phyloP scores from a whole-genome alignment of 2,113 vertebrate genomes.

The Triplophysa tibetana region DNA sequence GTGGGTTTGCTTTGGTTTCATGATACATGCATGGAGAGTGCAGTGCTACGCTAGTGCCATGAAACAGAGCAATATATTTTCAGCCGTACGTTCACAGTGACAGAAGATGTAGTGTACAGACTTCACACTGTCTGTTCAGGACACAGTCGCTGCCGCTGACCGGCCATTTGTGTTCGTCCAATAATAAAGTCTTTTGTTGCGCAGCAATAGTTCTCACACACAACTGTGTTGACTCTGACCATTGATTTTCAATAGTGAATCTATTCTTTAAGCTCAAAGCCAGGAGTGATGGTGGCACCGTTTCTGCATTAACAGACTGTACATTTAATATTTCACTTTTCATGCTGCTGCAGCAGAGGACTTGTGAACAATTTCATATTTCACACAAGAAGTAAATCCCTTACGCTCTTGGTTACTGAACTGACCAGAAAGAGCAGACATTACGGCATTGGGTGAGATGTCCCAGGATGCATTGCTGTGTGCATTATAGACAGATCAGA shows the following conservation, averaged over 20 bases:
- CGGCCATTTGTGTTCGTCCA: slow-evolving; percentile 22
- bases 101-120: not conserved
- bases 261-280: slow-evolving; percentile 26
- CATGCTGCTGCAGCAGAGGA: not conserved
- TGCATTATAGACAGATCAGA: slow-evolving; percentile 31
- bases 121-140: not conserved
- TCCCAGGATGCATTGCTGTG: slow-evolving; percentile 20
- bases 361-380: slow-evolving; percentile 17
- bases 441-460: not conserved
- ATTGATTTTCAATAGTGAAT: slow-evolving; percentile 35
- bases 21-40: not conserved
- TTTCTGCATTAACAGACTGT: slow-evolving; percentile 18
- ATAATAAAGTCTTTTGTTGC: slow-evolving; percentile 34
- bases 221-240: not conserved
- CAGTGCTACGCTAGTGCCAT: not conserved
- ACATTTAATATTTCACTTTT: slow-evolving; percentile 9
- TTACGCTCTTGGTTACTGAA: not conserved
- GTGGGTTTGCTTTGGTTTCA: not conserved
- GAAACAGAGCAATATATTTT: not conserved
- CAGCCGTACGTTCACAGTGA: not conserved
- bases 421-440: not conserved
- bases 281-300: not conserved
- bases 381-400: not conserved
- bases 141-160: slow-evolving; percentile 10
- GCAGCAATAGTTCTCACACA: slow-evolving; percentile 11